phyloP scores from a whole-genome alignment of 2,888 invertebrate genomes.

The Shargacucullia verbasci region DNA sequence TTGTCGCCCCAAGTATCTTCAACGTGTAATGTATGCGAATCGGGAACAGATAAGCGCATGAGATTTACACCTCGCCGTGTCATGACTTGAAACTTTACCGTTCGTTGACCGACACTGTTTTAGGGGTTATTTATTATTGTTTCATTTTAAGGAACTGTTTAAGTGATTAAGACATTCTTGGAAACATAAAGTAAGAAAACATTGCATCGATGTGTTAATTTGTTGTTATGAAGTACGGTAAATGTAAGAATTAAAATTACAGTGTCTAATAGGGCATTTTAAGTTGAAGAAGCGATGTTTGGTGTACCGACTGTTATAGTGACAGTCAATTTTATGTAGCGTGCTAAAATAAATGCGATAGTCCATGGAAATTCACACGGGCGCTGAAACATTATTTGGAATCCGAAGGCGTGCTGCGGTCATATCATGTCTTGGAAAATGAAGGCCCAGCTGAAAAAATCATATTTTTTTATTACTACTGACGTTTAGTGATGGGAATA shows the following conservation, averaged over 20 bases:
- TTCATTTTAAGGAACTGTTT: constrained; percentile 41
- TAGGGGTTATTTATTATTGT: constrained; percentile 59
- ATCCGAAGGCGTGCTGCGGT: constrained; percentile 32
- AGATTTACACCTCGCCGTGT: constrained; percentile 83
- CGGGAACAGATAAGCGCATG: constrained; percentile 80
- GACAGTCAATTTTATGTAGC: constrained; percentile 60
- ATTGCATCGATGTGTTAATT: constrained; percentile 30
- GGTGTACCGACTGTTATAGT: constrained; percentile 2
- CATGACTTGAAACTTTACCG: constrained; percentile 75
- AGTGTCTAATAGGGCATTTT: constrained; percentile 12
- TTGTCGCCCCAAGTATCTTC: constrained; percentile 79
- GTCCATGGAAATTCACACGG: constrained; percentile 25
- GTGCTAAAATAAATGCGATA: constrained; percentile 41
- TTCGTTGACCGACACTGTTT: constrained; percentile 70
- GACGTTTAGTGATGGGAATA: constrained; percentile 45
- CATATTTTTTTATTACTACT: constrained; percentile 1
- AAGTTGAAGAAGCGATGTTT: constrained; percentile 12
- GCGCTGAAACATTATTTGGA: constrained; percentile 13
- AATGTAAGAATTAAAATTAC: no score
- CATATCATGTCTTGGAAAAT: constrained; percentile 19
- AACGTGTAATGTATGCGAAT: constrained; percentile 69
- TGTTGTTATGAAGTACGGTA: constrained; percentile 7
- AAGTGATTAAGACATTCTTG: constrained; percentile 41
- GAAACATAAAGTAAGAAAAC: constrained; percentile 21
- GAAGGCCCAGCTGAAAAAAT: constrained; percentile 12